A percentile compares a stretch with the other conserved stretches of the same genome.
Evolutionary conservation across 2,888 invertebrate species (phyloP).

Genomic region (Lysandra coridon): DNA sequence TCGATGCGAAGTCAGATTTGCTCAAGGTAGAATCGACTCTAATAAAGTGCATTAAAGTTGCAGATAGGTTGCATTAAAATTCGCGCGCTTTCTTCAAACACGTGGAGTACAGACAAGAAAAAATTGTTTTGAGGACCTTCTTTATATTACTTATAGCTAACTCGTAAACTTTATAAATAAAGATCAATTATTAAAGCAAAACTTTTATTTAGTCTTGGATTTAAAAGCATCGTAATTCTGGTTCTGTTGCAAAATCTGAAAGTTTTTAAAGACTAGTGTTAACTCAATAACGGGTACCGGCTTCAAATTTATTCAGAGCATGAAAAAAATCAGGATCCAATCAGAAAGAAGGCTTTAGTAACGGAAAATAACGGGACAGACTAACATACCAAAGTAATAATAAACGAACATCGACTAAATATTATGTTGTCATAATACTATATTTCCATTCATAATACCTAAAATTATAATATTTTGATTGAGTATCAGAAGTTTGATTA

Average conservation of each 20-base stretch:
- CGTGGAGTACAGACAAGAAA: constrained; percentile 36
- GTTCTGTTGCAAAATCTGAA: neutral
- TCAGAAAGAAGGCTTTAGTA: constrained; percentile 16
- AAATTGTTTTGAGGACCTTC: constrained; percentile 18
- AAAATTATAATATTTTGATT: too few species aligned
- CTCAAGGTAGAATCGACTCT: constrained; percentile 33
- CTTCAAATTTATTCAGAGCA: constrained; percentile 12
- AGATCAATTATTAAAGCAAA: neutral
- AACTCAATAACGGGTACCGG: neutral
- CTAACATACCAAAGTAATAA: neutral
- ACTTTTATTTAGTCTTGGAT: neutral
- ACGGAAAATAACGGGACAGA: constrained; percentile 10
- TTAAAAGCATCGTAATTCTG: neutral
- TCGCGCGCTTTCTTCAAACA: constrained; percentile 44
- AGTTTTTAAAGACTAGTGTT: neutral
- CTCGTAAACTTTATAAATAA: neutral
- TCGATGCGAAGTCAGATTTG: constrained; percentile 34
- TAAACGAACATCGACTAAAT: neutral
- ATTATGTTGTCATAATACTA: neutral
- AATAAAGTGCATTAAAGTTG: neutral
- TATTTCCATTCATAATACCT: neutral
- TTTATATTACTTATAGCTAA: neutral
- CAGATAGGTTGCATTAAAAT: constrained; percentile 34
- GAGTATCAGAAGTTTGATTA: neutral
- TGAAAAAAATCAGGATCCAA: constrained; percentile 9